Conservation (phyloP, 2,888 invertebrate species). For the Plutella xylostella region DNA sequence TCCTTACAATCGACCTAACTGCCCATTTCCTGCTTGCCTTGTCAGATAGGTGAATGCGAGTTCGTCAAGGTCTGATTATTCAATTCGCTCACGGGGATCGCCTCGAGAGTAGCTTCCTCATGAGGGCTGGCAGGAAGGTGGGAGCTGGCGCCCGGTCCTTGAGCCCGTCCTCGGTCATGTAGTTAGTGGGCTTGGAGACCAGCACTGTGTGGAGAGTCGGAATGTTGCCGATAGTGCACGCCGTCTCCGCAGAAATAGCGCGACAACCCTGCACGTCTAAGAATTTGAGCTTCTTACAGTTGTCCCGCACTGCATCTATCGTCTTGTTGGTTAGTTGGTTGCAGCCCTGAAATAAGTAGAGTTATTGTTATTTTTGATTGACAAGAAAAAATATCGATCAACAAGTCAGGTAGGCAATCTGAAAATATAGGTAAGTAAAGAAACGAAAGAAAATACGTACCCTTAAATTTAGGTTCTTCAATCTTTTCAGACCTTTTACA, state of each 20-base stretch:
- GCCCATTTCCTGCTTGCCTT: too few species aligned
- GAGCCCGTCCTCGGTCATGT: constrained; percentile 47
- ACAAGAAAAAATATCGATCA: neutral
- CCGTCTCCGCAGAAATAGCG: constrained; percentile 55
- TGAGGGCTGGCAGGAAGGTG: constrained; percentile 47
- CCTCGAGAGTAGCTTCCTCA: constrained; percentile 37
- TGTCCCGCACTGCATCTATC: constrained; percentile 54
- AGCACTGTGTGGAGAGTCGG: constrained; percentile 55
- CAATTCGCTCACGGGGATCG: neutral
- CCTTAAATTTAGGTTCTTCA: constrained; percentile 69
- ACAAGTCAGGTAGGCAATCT: neutral
- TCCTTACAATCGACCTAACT: too few species aligned
- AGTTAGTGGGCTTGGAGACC: constrained; percentile 59
- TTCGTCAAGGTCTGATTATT: neutral
- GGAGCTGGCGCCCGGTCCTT: constrained; percentile 47
- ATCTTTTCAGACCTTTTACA: constrained; percentile 48
- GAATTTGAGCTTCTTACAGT: constrained; percentile 65
- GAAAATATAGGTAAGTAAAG: neutral
- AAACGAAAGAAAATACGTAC: constrained; percentile 33
- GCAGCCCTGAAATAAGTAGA: constrained; percentile 61
- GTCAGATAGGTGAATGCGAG: neutral
- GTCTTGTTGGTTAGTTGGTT: constrained; percentile 71
- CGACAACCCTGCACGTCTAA: constrained; percentile 71
- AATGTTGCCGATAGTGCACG: constrained; percentile 43
- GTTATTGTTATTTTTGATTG: neutral